A percentile compares a stretch with the other conserved stretches of the same genome.
phyloP scores from a whole-genome alignment of 37 sponge, comb jelly and placozoan species.

The Amphimedon queenslandica region DNA sequence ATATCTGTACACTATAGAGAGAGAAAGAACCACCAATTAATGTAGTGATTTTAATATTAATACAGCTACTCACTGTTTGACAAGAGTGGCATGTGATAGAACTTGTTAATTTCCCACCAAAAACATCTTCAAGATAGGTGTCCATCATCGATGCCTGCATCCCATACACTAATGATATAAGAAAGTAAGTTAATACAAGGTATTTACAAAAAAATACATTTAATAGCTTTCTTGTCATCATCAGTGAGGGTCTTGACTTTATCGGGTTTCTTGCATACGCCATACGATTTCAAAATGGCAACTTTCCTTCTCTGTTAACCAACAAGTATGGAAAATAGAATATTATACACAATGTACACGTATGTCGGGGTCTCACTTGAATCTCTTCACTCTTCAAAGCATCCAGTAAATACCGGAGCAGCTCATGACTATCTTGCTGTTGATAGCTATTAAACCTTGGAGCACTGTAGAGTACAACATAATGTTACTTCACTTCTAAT shows the following conservation, averaged over 20 bases:
- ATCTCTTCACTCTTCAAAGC: conserved; percentile 69
- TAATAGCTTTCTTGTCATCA: conserved; percentile 39
- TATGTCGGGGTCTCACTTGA: conserved; percentile 29
- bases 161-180: conserved; percentile 43
- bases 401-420: conserved; percentile 77
- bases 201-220: conserved; percentile 25
- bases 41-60: not conserved
- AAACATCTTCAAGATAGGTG: conserved; percentile 84
- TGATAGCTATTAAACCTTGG: conserved; percentile 57
- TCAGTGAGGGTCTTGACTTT: conserved; percentile 31
- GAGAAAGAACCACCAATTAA: not conserved
- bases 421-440: conserved; percentile 95
- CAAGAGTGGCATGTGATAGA: conserved; percentile 67
- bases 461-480: no score
- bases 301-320: conserved; percentile 69
- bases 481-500: not conserved
- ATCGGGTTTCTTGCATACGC: not conserved
- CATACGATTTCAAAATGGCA: conserved; percentile 33
- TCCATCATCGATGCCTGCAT: conserved; percentile 6
- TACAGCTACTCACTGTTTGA: conserved; percentile 28
- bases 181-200: not conserved
- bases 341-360: not conserved
- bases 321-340: no score
- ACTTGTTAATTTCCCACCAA: conserved; percentile 78
- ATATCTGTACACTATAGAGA: conserved; percentile 37